Percentiles rank a stretch among this genome's conserved stretches.
Evolutionary conservation across 2,888 invertebrate genomes (phyloP).

Genomic region (Dorcus hopei): DNA sequence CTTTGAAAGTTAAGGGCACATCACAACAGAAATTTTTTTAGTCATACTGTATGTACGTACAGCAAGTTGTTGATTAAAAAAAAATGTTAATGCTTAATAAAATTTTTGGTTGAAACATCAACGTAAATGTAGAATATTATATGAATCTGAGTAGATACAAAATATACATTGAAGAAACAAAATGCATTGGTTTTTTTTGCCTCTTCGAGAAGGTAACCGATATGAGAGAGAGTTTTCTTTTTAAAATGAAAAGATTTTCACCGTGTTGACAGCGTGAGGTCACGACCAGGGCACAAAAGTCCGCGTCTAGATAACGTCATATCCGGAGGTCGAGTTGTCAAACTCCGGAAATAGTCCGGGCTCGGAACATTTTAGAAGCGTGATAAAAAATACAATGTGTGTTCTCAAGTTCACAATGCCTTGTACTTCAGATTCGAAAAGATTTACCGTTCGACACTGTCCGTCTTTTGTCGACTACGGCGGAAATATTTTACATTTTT

Average conservation of each 20-base stretch:
- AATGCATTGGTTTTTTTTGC: conserved; percentile 1
- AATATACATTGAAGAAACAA: conserved; percentile 8
- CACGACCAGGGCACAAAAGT: conserved; percentile 37
- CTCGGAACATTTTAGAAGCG: conserved; percentile 41
- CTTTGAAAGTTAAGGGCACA: too few relatives aligned
- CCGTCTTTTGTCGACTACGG: conserved; percentile 7
- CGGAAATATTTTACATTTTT: conserved; percentile 12
- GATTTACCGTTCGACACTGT: conserved; percentile 10
- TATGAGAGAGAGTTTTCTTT: conserved; percentile 3
- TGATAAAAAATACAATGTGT: conserved; percentile 45
- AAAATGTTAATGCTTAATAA: too few relatives aligned
- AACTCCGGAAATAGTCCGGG: conserved; percentile 49
- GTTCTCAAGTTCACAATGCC: conserved; percentile 25
- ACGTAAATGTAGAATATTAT: too few relatives aligned
- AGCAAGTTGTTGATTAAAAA: too few relatives aligned
- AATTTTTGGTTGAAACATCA: too few relatives aligned
- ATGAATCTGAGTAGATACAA: too few relatives aligned
- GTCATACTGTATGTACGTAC: too few relatives aligned
- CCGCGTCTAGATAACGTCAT: conserved; percentile 46
- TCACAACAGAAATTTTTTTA: too few relatives aligned
- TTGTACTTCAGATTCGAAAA: conserved; percentile 18
- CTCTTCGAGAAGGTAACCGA: conserved; percentile 9
- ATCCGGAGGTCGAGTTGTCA: conserved; percentile 50
- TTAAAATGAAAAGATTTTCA: conserved; percentile 12
- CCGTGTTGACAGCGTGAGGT: conserved; percentile 30